A percentile compares a stretch with the other conserved stretches of the same genome.
These are phyloP conservation scores for Nymphalis polychloros DNA, from an alignment of 2,888 invertebrate genomes.

Conservation along the genomic window DNA sequence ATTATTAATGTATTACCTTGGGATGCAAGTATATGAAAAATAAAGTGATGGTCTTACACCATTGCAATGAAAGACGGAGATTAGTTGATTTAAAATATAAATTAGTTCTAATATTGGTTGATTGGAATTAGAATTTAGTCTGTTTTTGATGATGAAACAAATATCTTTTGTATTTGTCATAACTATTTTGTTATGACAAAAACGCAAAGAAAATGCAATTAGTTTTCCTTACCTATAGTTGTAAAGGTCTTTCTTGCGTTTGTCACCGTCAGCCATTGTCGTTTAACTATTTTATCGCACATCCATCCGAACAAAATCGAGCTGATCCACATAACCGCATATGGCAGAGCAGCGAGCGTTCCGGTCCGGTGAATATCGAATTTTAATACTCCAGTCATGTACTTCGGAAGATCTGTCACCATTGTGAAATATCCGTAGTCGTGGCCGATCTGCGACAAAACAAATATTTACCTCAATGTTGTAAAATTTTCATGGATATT, in stretches of 20 bases:
- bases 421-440: constrained; percentile 88
- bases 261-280: constrained; percentile 78
- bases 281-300: constrained; percentile 86
- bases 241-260: constrained; percentile 85
- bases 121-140: too few species aligned
- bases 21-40: too few species aligned
- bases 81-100: too few species aligned
- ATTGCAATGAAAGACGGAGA: too few species aligned
- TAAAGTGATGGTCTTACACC: too few species aligned
- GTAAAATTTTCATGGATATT: background rate
- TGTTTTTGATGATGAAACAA: too few species aligned
- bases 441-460: constrained; percentile 80
- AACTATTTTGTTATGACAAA: too few species aligned
- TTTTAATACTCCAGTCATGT: constrained; percentile 85
- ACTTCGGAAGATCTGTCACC: constrained; percentile 86
- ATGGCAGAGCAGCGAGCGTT: constrained; percentile 83
- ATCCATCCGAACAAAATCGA: constrained; percentile 84
- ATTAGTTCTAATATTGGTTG: too few species aligned
- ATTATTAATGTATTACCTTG: too few species aligned
- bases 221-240: constrained; percentile 79
- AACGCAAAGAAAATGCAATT: too few species aligned
- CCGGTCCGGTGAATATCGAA: constrained; percentile 85
- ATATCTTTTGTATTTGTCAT: too few species aligned
- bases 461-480: constrained; percentile 11
- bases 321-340: constrained; percentile 85